A percentile compares a stretch with the other conserved stretches of the same genome.
Conservation (phyloP, 2,797 vertebrate genomes). For the Gobio occitaniae region DNA sequence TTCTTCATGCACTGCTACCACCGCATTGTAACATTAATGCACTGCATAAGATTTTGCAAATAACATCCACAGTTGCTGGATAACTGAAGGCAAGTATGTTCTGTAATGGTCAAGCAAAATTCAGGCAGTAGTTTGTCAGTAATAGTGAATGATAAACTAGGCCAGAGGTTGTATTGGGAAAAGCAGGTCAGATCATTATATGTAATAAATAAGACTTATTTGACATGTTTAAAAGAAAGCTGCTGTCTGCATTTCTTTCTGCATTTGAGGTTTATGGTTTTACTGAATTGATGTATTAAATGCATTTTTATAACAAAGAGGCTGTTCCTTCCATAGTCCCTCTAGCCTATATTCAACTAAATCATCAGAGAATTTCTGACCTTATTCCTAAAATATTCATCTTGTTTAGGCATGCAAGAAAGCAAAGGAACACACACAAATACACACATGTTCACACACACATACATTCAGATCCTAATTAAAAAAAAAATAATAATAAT, state of each 20-base stretch:
- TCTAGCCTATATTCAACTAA: slow-evolving; percentile 61
- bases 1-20: neutral
- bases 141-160: slow-evolving; percentile 22
- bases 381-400: slow-evolving; percentile 56
- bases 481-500: neutral
- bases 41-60: neutral
- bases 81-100: neutral
- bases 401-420: slow-evolving; percentile 29
- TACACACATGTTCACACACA: neutral
- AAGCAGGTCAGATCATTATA: slow-evolving; percentile 55
- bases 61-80: neutral
- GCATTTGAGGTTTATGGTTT: neutral
- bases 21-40: neutral
- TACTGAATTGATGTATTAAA: neutral
- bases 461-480: neutral
- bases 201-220: neutral
- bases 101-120: neutral
- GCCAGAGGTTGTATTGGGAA: neutral
- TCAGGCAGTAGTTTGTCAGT: slow-evolving; percentile 4
- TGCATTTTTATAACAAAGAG: slow-evolving; percentile 13
- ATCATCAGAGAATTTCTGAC: slow-evolving; percentile 59
- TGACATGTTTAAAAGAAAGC: neutral
- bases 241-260: neutral
- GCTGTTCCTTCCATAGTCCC: slow-evolving; percentile 13
- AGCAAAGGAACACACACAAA: neutral